Base-by-base conservation (phyloP, 2,797 vertebrate species). In the Urophycis tenuis region DNA sequence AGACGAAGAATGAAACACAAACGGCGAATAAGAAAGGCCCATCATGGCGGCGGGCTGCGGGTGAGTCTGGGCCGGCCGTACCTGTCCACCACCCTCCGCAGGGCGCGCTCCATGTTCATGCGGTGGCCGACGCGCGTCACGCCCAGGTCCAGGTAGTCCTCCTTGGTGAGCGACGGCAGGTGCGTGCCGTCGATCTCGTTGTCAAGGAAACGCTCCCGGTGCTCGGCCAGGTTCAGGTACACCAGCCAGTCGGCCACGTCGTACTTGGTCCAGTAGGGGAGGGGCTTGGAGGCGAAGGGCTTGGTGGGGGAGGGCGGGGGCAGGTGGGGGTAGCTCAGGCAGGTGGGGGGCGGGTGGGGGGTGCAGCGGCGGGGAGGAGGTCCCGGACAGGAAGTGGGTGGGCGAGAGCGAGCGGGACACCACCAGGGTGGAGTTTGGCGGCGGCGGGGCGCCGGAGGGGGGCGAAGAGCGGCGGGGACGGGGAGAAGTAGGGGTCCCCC, bases 161-260 rank as follows among this genome's bases (percentile, higher is more conserved):
- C 97, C 94, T 98, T 98, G 86, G 95, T 97, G 69, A 98, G 91
- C 45, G 96, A 95, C 49, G 97, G 97, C 78, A 98, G 93, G 83
- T 98, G 96, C 2, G 93, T 95, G 41, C 96, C 96, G 8, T 98
- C 96, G 1, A 98, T 98, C 90, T 98, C 96, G 36, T 98, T 97
- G 93, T 98, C 96, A 81, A 98, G 92, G 93, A 98, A 98, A 5
- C 94, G 93, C 34, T 96, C 96, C 5, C 96, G 92, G 88, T 98
- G 96, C 87, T 98, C 96, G 0, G 94, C 93, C 89, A 98, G 85
- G 86, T 97, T 96, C 87, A 98, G 90, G 89, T 96, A 96, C 32
- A 94, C 95, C 2, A 98, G 89, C 96, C 96, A 98, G 78, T 98
- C 96, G 0, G 96, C 96, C 75, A 98, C 96, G 8, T 98, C 96